Conservation (phyloP, 2,888 invertebrate genomes). For the Graphium colonna region DNA sequence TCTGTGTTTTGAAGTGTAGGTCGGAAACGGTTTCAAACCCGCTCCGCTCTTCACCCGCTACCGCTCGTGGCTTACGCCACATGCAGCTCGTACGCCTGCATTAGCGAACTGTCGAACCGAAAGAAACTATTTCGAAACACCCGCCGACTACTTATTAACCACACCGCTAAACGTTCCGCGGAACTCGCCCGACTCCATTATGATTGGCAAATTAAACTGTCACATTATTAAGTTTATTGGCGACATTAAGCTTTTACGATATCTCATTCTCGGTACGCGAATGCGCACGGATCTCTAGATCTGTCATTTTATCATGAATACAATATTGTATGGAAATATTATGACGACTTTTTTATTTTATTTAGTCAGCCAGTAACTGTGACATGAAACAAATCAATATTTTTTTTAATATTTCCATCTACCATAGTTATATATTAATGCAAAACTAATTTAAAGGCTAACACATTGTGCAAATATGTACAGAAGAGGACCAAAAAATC, state of each 20-base stretch:
- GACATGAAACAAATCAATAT: too few species aligned
- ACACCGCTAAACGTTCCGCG: constrained; percentile 29
- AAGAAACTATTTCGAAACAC: constrained; percentile 58
- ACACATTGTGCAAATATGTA: too few species aligned
- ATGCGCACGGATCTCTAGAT: neutral
- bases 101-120: constrained; percentile 49
- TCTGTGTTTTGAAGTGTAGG: too few species aligned
- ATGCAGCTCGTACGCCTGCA: constrained; percentile 29
- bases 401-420: too few species aligned
- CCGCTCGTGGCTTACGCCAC: constrained; percentile 22
- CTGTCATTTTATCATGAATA: too few species aligned
- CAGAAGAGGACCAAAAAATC: too few species aligned
- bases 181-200: constrained; percentile 26
- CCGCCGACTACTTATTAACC: constrained; percentile 47
- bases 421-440: too few species aligned
- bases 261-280: neutral
- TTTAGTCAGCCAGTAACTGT: too few species aligned
- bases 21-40: too few species aligned
- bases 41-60: constrained; percentile 14
- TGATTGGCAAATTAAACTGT: constrained; percentile 23
- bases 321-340: too few species aligned
- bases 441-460: too few species aligned
- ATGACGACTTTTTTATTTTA: too few species aligned
- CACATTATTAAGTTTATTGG: constrained; percentile 10
- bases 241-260: neutral